Conservation (phyloP, 2,113 vertebrate genomes). For the Pteropus alecto region DNA sequence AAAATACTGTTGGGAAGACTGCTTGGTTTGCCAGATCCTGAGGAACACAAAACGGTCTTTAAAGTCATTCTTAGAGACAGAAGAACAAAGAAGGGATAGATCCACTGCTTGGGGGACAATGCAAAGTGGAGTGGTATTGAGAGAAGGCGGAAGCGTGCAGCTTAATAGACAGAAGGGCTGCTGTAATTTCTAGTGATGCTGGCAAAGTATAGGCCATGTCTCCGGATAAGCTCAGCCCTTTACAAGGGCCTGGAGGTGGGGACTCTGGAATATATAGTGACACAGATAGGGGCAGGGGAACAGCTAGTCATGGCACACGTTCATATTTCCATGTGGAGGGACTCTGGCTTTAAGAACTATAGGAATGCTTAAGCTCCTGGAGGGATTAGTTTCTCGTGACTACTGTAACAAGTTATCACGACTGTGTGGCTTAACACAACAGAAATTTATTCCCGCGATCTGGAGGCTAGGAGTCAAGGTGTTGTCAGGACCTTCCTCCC, state of each 20-base stretch:
- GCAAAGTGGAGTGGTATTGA: not conserved
- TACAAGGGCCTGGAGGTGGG: not conserved
- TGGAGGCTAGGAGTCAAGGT: not conserved
- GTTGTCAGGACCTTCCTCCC: not conserved
- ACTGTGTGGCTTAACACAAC: not conserved
- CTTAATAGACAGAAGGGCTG: not conserved
- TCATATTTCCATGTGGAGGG: not conserved
- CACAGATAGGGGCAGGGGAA: too few species aligned
- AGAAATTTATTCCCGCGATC: too few species aligned
- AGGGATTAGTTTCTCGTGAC: not conserved
- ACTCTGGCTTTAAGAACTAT: not conserved
- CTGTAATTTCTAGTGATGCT: too few species aligned
- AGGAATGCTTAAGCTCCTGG: not conserved
- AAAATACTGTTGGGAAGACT: not conserved
- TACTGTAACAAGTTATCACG: not conserved
- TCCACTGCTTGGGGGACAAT: accelerated
- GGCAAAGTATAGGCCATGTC: not conserved
- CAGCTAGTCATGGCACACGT: not conserved
- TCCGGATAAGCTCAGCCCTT: not conserved
- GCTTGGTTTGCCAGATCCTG: not conserved
- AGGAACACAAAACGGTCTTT: not conserved
- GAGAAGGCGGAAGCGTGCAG: not conserved
- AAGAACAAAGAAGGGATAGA: not conserved
- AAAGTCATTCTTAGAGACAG: not conserved
- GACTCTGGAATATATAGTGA: not conserved